A percentile compares a stretch with the other conserved stretches of the same genome.
These are phyloP conservation scores for Philotrypesis tridentata DNA, from an alignment of 1,140 invertebrate species.

Conservation along the genomic window DNA sequence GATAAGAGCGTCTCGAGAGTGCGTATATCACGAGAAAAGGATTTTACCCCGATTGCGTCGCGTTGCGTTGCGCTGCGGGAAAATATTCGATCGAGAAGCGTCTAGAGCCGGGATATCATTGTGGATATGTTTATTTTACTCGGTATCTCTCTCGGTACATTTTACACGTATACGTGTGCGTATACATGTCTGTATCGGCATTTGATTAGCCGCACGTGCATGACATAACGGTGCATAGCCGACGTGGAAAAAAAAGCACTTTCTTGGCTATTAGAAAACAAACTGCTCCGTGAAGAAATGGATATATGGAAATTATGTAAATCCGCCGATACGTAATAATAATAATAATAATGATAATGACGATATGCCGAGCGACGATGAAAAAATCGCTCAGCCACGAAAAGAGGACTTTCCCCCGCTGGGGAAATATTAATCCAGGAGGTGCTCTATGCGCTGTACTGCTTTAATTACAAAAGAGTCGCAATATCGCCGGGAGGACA, in stretches of 20 bases:
- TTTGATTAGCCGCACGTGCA: not conserved
- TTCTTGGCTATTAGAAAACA: not conserved
- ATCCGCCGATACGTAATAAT: not conserved
- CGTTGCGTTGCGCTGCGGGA: no score
- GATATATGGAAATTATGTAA: not conserved
- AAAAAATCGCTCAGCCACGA: not conserved
- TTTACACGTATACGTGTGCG: no score
- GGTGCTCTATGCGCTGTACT: no score
- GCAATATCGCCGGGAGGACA: not conserved
- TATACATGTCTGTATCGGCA: no score
- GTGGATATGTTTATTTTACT: not conserved
- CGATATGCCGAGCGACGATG: no score
- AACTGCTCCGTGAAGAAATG: not conserved
- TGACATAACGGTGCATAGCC: no score
- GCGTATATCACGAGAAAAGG: no score
- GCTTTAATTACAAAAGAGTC: conserved; percentile 1
- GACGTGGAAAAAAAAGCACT: not conserved
- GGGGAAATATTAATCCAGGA: not conserved
- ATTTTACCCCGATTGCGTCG: no score
- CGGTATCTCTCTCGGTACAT: no score
- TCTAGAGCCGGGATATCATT: not conserved
- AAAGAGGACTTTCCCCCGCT: no score
- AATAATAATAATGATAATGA: no score
- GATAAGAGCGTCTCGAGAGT: no score
- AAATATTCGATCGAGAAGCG: not conserved